A percentile compares a stretch with the other conserved stretches of the same genome.
Evolutionary conservation across 2,797 vertebrate species (phyloP).

Genomic region (Parauchenoglanis ngamensis): DNA sequence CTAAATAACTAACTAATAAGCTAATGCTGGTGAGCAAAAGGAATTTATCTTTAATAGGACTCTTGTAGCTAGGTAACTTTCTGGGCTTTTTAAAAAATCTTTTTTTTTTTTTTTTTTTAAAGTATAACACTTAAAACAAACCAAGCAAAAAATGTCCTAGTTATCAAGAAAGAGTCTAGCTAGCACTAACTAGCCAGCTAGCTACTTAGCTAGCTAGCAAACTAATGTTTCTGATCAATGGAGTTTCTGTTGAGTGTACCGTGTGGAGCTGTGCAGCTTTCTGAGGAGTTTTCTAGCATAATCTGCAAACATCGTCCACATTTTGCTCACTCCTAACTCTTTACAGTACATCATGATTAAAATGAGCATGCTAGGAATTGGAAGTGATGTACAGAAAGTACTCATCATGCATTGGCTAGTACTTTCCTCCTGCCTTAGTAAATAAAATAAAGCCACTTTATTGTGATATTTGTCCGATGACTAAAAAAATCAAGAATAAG

Average conservation of each 20-base stretch:
- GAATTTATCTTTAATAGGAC: neutral
- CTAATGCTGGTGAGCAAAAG: neutral
- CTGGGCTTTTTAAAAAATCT: neutral
- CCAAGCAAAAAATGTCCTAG: neutral
- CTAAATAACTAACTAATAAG: neutral
- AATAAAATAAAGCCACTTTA: neutral
- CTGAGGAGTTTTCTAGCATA: neutral
- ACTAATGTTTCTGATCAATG: neutral
- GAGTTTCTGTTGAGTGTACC: neutral
- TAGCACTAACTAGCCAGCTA: neutral
- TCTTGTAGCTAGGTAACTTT: neutral
- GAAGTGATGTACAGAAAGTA: neutral
- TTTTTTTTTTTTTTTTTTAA: neutral
- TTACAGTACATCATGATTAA: neutral
- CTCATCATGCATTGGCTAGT: neutral
- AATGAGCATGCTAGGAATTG: neutral
- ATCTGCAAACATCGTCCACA: neutral
- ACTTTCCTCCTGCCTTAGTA: neutral
- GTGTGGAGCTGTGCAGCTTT: neutral
- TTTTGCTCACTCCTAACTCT: neutral
- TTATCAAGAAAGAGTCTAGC: neutral
- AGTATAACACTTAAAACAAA: neutral
- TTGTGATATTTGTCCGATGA: neutral
- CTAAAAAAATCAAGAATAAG: neutral
- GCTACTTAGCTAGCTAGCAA: neutral